Conservation (phyloP, 1,140 invertebrate genomes). For the Drosophila elegans region DNA sequence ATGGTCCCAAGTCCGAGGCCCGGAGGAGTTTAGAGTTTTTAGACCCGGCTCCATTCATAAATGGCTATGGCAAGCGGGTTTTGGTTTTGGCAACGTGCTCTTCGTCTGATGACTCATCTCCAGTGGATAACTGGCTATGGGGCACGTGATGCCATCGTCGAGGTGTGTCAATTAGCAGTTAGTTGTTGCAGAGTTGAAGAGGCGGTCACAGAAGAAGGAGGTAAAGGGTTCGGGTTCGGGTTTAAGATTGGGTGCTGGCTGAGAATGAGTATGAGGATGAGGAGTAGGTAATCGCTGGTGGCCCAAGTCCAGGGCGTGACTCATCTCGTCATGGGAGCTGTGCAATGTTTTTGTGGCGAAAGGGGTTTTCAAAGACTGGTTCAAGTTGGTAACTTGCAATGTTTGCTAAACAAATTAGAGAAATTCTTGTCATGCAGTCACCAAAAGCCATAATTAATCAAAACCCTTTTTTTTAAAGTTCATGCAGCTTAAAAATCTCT, state of each 20-base stretch:
- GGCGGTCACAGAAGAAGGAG: conserved; percentile 29
- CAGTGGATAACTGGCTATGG: conserved; percentile 36
- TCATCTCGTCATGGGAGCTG: conserved; percentile 37
- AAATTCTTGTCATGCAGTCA: background rate
- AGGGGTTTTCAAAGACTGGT: background rate
- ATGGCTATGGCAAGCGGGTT: conserved; percentile 59
- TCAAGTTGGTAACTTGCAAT: background rate
- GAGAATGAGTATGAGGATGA: conserved; percentile 9
- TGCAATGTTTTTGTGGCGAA: background rate
- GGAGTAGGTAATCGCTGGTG: conserved; percentile 19
- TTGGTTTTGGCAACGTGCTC: conserved; percentile 72
- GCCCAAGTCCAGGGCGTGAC: conserved; percentile 37
- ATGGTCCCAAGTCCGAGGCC: conserved; percentile 10
- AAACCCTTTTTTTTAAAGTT: no score
- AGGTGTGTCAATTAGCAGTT: conserved; percentile 81
- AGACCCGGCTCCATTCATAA: conserved; percentile 65
- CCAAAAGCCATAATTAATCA: no score
- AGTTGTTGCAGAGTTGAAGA: conserved; percentile 64
- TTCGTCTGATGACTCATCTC: conserved; percentile 52
- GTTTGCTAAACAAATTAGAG: background rate
- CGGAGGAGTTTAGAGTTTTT: conserved; percentile 44
- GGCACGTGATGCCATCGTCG: conserved; percentile 72
- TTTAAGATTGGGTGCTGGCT: conserved; percentile 3
- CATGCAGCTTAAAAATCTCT: no score
- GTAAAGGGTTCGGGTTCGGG: background rate